These are phyloP conservation scores for Galagoides demidoff DNA, from an alignment of 2,797 vertebrate species.

Conservation along the genomic window DNA sequence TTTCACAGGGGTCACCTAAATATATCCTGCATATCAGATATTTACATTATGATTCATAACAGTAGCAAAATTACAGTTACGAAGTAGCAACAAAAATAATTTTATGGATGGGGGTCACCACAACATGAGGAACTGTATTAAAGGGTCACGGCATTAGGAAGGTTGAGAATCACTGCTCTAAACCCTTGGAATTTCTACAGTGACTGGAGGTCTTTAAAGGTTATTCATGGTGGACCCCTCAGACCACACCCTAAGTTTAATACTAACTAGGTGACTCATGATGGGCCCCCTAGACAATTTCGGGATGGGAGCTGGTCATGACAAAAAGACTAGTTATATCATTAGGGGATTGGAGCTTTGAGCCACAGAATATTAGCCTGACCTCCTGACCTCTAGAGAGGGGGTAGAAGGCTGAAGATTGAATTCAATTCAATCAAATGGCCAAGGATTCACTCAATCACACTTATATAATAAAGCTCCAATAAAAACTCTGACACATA, in stretches of 20 bases:
- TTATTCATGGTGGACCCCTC: background rate
- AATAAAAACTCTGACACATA: constrained; percentile 17
- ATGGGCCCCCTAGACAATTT: background rate
- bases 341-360: background rate
- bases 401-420: background rate
- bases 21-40: too few relatives aligned
- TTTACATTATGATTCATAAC: too few relatives aligned
- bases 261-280: background rate
- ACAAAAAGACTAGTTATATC: background rate
- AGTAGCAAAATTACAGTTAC: too few relatives aligned
- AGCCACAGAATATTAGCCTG: background rate
- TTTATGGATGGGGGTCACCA: too few relatives aligned
- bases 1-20: too few relatives aligned
- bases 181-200: background rate
- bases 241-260: background rate
- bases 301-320: background rate
- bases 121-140: too few relatives aligned
- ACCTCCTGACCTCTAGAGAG: background rate
- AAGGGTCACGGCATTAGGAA: too few relatives aligned
- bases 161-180: background rate
- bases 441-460: constrained; percentile 24
- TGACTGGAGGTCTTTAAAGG: background rate
- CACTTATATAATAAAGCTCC: background rate
- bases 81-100: too few relatives aligned
- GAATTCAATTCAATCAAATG: background rate